Base-by-base conservation (phyloP, 2,888 invertebrate species). In the Eupithecia dodoneata region DNA sequence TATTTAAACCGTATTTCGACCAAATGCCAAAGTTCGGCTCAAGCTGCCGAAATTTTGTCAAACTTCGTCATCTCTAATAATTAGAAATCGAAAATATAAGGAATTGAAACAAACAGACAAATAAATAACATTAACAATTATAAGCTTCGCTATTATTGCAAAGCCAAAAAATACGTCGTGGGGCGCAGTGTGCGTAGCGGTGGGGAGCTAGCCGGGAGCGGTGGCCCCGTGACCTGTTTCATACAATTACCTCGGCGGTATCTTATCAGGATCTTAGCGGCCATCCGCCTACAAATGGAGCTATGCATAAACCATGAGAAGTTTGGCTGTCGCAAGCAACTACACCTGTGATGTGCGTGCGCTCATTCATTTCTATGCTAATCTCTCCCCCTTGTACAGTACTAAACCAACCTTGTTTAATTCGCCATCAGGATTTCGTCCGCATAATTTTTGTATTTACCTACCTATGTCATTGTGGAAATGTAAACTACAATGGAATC, bases 211-310 rank as follows among this genome's bases (percentile, higher is more conserved):
- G 47, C 63, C 63, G 30, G 72, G 45, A 18, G 67, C 72, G 63
- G 30, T 12, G 30, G 65, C 76, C 76, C 73, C 70, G 67, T 79
- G 76, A 75, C 76, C 76, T 10, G 74, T 72, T 79, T 76, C 79
- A 73, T 74, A 76, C 76, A 72, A 76, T 76, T 76, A 76, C 73
- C 75, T 72, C 41, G 74, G 63, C 74, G 71, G 52, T 76, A 79
- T 79, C 79, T 76, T 79, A 79, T 79, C 79, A 49, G 70, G 74
- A 79, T 79, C 79, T 79, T 49, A 74, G 71, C 67, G 72, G 78
- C 76, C 74, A 70, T 76, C 76, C 76, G 78, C 74, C 74, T 76
- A 72, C 78, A 70, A 74, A 78, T 74, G 70, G 74, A 74, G 69
- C 75, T 72, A 67, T 76, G 78, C 78, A 77, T 77, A 75, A 77